Evolutionary conservation across 1,140 invertebrate species (phyloP).

Genomic region (Drosophila lini): DNA sequence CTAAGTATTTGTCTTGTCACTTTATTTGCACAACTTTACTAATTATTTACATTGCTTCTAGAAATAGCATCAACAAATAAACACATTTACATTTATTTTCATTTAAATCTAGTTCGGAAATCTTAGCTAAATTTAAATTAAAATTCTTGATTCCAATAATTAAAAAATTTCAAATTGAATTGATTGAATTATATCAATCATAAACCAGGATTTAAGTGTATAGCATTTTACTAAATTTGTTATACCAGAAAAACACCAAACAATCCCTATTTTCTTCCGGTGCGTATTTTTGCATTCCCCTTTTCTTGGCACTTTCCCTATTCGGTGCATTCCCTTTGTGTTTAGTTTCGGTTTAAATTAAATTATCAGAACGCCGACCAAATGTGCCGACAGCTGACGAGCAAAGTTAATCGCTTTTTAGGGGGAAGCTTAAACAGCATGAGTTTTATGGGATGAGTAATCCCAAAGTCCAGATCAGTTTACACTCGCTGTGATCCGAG

Average conservation of each 20-base stretch:
- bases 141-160: too few relatives aligned
- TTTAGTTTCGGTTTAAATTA: slow-evolving; percentile 52
- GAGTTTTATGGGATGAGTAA: slow-evolving; percentile 29
- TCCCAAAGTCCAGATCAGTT: slow-evolving; percentile 23
- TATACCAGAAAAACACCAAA: too few relatives aligned
- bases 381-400: slow-evolving; percentile 26
- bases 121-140: too few relatives aligned
- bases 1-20: background rate
- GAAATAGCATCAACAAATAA: background rate
- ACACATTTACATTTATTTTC: too few relatives aligned
- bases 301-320: slow-evolving; percentile 7
- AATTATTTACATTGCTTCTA: background rate
- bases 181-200: too few relatives aligned
- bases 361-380: slow-evolving; percentile 52
- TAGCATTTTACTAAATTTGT: too few relatives aligned
- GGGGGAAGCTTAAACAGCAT: slow-evolving; percentile 13
- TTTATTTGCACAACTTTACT: slow-evolving; percentile 1
- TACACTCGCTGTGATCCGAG: slow-evolving; percentile 5
- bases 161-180: too few relatives aligned
- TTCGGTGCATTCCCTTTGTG: slow-evolving; percentile 38
- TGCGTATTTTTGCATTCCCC: slow-evolving; percentile 19
- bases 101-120: too few relatives aligned
- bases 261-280: slow-evolving; percentile 2
- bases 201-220: too few relatives aligned
- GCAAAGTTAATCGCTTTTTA: slow-evolving; percentile 10